Evolutionary conservation across 2,113 vertebrate species (phyloP).

Genomic region (Phasianus colchicus): DNA sequence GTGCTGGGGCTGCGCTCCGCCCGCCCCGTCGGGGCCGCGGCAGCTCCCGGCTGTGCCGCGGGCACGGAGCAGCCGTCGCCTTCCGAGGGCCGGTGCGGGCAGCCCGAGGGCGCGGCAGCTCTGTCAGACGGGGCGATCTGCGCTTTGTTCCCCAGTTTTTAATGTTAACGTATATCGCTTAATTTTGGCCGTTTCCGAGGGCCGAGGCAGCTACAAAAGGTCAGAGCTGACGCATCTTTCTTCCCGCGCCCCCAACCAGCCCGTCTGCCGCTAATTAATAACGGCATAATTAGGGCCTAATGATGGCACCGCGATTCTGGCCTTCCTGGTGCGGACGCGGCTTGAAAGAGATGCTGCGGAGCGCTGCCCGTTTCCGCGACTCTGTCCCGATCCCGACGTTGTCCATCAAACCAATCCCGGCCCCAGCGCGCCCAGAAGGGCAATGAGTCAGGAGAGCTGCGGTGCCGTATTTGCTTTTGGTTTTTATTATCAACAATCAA

Average conservation of each 20-base stretch:
- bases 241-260: rapidly evolving
- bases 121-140: not conserved
- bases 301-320: not conserved
- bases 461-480: conserved; percentile 80
- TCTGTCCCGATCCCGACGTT: not conserved
- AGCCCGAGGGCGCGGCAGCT: no score
- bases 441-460: conserved; percentile 37
- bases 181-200: not conserved
- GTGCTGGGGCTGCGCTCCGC: not conserved
- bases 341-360: not conserved
- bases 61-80: not conserved
- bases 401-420: not conserved
- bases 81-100: rapidly evolving
- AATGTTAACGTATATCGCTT: not conserved
- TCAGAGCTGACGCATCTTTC: not conserved
- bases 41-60: not conserved
- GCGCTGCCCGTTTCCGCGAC: not conserved
- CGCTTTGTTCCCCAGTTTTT: not conserved
- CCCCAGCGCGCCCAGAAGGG: not conserved
- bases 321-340: not conserved
- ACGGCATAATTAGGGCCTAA: not conserved
- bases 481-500: conserved; percentile 99
- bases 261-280: not conserved
- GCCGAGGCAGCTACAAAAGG: not conserved
- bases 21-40: not conserved